Percentiles rank a stretch among this genome's conserved stretches.
Conservation (phyloP, 2,888 invertebrate species). For the Macrophya alboannulata region DNA sequence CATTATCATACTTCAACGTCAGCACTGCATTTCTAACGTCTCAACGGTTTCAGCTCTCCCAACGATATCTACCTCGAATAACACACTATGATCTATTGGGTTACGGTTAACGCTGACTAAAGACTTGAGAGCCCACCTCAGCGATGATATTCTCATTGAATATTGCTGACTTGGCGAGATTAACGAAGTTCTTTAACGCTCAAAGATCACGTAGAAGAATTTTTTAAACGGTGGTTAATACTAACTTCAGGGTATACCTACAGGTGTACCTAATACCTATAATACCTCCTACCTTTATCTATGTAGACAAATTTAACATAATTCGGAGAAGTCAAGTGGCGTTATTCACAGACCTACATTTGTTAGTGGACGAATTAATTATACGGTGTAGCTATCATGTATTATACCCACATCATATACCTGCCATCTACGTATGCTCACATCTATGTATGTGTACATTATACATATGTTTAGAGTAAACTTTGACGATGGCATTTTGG, state of each 20-base stretch:
- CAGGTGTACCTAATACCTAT: background rate
- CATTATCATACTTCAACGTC: background rate
- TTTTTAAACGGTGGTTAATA: conserved; percentile 14
- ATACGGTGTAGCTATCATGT: background rate
- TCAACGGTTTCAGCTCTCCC: background rate
- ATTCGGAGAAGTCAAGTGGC: background rate
- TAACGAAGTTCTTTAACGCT: conserved; percentile 35
- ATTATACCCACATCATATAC: conserved; percentile 11
- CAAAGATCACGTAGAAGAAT: conserved; percentile 31
- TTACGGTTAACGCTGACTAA: conserved; percentile 52
- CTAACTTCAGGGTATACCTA: background rate
- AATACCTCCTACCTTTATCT: background rate
- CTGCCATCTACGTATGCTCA: background rate
- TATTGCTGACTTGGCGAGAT: conserved; percentile 48
- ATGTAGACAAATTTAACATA: background rate
- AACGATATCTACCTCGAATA: conserved; percentile 44
- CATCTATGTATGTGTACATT: background rate
- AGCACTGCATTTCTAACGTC: conserved; percentile 28
- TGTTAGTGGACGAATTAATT: conserved; percentile 10
- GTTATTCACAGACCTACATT: background rate
- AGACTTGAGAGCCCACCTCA: conserved; percentile 51
- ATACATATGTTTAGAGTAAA: no score
- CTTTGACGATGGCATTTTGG: conserved; percentile 36
- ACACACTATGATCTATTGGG: conserved; percentile 49
- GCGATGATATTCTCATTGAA: conserved; percentile 52